Conservation (phyloP, 2,113 vertebrate species). For the Sialia sialis region DNA sequence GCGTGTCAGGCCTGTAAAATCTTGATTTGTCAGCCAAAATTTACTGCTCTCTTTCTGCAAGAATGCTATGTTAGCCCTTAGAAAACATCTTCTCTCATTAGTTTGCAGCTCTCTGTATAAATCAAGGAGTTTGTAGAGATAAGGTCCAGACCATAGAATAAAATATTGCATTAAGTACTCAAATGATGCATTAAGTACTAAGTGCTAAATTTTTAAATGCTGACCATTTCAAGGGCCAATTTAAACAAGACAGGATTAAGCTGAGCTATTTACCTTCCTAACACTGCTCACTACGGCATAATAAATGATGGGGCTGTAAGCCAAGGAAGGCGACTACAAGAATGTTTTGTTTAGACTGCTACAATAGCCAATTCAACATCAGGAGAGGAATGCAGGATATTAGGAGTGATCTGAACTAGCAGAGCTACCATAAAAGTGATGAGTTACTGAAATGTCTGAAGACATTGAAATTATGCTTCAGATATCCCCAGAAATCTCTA, state of each 20-base stretch:
- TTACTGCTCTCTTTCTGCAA: not conserved
- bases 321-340: slow-evolving; percentile 32
- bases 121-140: not conserved
- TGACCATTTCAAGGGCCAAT: not conserved
- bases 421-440: not conserved
- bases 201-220: not conserved
- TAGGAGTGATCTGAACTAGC: not conserved
- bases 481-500: not conserved
- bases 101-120: not conserved
- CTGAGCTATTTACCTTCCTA: slow-evolving; percentile 42
- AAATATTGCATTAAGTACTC: not conserved
- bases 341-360: slow-evolving; percentile 62
- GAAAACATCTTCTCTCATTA: not conserved
- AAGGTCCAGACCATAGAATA: not conserved
- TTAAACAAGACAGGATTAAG: slow-evolving; percentile 34
- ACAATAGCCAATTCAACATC: slow-evolving; percentile 27
- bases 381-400: not conserved
- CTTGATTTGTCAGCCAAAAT: not conserved
- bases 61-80: not conserved
- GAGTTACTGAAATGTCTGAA: not conserved
- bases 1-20: not conserved
- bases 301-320: slow-evolving; percentile 18
- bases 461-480: not conserved
- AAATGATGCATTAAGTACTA: not conserved
- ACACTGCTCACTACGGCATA: not conserved